phyloP scores from a whole-genome alignment of 2,797 vertebrate genomes.

The Anabas testudineus region DNA sequence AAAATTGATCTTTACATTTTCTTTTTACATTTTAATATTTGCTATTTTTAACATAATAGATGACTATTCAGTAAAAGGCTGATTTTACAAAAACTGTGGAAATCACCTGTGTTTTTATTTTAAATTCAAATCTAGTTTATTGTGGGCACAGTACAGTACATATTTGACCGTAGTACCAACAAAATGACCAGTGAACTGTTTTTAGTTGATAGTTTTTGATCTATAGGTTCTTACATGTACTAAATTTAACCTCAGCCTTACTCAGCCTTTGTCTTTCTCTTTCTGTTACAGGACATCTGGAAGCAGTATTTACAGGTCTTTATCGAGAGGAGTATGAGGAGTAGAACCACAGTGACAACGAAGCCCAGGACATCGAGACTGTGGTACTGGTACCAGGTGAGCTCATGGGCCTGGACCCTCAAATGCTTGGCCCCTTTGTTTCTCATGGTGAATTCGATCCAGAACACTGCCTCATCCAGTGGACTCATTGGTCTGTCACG shows the following conservation, averaged over 20 bases:
- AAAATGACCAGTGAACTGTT: no score
- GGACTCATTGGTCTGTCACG: constrained; percentile 85
- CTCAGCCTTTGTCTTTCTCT: constrained; percentile 62
- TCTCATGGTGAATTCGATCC: constrained; percentile 88
- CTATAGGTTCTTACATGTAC: no score
- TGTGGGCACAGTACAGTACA: no score
- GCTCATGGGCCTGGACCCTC: constrained; percentile 82
- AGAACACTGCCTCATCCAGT: constrained; percentile 85
- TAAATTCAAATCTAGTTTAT: no score
- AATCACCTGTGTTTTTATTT: no score
- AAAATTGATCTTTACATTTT: no score
- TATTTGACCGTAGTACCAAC: no score
- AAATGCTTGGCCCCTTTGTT: constrained; percentile 88
- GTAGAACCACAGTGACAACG: constrained; percentile 64
- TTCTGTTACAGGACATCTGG: constrained; percentile 58
- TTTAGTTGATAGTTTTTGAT: no score
- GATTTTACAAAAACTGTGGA: no score
- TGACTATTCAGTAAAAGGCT: no score
- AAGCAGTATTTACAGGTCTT: constrained; percentile 68
- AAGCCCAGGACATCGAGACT: constrained; percentile 84
- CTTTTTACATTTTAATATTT: no score
- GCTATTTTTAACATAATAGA: no score
- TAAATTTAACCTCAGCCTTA: constrained; percentile 26
- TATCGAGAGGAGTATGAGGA: constrained; percentile 64
- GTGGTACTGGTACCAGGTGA: constrained; percentile 89